Evolutionary conservation across 2,888 invertebrate genomes (phyloP).

Genomic region (Hyposoter didymator): DNA sequence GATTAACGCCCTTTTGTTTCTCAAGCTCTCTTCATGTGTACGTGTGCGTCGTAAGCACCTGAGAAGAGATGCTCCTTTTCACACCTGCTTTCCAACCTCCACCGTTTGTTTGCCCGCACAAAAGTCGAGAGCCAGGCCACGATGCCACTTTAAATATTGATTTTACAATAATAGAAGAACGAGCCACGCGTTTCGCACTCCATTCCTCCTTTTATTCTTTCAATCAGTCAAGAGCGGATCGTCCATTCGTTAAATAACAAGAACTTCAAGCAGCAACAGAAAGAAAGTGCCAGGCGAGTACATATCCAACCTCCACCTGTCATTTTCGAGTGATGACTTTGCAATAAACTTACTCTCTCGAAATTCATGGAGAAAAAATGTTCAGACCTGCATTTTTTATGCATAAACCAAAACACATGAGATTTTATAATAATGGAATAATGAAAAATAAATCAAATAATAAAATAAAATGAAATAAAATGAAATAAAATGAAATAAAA

Average conservation of each 20-base stretch:
- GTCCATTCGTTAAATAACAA: slow-evolving; percentile 28
- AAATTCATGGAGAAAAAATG: neutral
- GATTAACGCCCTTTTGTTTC: slow-evolving; percentile 12
- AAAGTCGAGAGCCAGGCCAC: slow-evolving; percentile 33
- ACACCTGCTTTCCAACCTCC: slow-evolving; percentile 75
- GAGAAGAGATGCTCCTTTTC: slow-evolving; percentile 67
- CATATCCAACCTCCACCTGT: slow-evolving; percentile 71
- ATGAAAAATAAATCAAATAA: too few relatives aligned
- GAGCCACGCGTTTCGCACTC: slow-evolving; percentile 39
- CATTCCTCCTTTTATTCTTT: neutral
- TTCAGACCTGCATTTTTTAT: neutral
- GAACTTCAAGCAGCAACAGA: neutral
- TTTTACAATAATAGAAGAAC: slow-evolving; percentile 43
- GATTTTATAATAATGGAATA: too few relatives aligned
- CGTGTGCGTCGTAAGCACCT: slow-evolving; percentile 68
- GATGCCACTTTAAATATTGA: slow-evolving; percentile 57
- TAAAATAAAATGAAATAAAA: too few relatives aligned
- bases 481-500: too few relatives aligned
- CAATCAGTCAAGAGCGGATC: slow-evolving; percentile 10
- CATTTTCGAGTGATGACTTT: slow-evolving; percentile 75
- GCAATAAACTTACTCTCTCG: slow-evolving; percentile 58
- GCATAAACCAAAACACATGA: neutral
- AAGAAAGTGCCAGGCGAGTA: neutral
- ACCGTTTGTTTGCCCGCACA: slow-evolving; percentile 40
- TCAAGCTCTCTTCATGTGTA: neutral